Conservation (phyloP, 2,888 invertebrate genomes). For the Drosophila basisetae region DNA sequence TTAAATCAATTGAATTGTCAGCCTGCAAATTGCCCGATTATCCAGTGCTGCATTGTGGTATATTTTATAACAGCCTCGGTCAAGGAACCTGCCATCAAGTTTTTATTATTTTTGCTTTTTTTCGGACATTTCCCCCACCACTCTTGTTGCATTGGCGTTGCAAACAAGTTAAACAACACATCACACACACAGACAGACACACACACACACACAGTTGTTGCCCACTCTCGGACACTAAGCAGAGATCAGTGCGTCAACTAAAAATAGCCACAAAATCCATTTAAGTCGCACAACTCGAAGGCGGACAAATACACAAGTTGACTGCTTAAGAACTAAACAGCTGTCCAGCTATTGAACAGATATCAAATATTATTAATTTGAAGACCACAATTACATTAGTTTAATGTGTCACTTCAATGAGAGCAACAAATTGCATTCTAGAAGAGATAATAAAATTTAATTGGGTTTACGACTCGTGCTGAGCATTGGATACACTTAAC, state of each 20-base stretch:
- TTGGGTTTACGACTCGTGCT: not conserved
- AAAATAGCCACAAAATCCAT: slow-evolving; percentile 60
- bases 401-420: slow-evolving; percentile 32
- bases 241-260: slow-evolving; percentile 48
- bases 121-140: slow-evolving; percentile 5
- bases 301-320: slow-evolving; percentile 40
- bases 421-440: slow-evolving; percentile 8
- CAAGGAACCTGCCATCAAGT: slow-evolving; percentile 62
- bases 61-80: slow-evolving; percentile 46
- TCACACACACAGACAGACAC: not conserved
- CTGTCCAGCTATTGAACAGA: slow-evolving; percentile 58
- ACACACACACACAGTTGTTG: slow-evolving; percentile 15
- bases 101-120: not conserved
- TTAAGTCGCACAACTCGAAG: slow-evolving; percentile 59
- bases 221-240: slow-evolving; percentile 36
- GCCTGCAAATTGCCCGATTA: slow-evolving; percentile 61
- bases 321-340: slow-evolving; percentile 33
- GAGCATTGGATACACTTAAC: not conserved
- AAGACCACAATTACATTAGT: slow-evolving; percentile 48
- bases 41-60: slow-evolving; percentile 35
- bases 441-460: not conserved
- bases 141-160: slow-evolving; percentile 37
- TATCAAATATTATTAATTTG: slow-evolving; percentile 36
- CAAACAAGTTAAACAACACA: slow-evolving; percentile 53
- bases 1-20: slow-evolving; percentile 63